phyloP scores from a whole-genome alignment of 2,888 invertebrate species.

The Caenorhabditis plicata region DNA sequence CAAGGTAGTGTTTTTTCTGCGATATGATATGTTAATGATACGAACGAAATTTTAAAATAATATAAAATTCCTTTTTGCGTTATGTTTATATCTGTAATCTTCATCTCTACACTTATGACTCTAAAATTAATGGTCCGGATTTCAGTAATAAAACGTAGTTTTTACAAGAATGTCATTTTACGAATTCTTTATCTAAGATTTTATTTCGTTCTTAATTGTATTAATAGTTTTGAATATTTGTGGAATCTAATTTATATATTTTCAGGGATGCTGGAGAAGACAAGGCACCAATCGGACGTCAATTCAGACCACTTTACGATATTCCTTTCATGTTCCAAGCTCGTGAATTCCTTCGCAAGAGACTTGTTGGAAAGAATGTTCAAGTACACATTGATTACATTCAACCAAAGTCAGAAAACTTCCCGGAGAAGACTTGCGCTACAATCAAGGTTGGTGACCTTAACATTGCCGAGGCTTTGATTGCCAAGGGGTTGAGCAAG shows the following conservation, averaged over 20 bases:
- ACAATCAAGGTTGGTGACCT: conserved; percentile 75
- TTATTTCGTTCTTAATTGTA: too few relatives aligned
- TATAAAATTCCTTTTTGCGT: too few relatives aligned
- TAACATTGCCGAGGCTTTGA: conserved; percentile 83
- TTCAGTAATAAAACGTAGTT: too few relatives aligned
- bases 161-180: too few relatives aligned
- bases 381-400: conserved; percentile 87
- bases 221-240: too few relatives aligned
- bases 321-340: conserved; percentile 99
- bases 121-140: too few relatives aligned
- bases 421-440: conserved; percentile 90
- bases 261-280: conserved; percentile 38
- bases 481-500: conserved; percentile 79
- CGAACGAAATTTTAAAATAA: too few relatives aligned
- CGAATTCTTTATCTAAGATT: too few relatives aligned
- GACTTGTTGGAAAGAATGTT: conserved; percentile 87
- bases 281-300: conserved; percentile 42
- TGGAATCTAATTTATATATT: conserved; percentile 1
- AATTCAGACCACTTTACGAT: conserved; percentile 83
- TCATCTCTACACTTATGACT: too few relatives aligned
- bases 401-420: conserved; percentile 88
- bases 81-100: too few relatives aligned
- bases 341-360: conserved; percentile 91
- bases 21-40: background rate
- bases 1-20: too few relatives aligned